phyloP scores from a whole-genome alignment of 2,888 invertebrate genomes.

The Gari tellinella region DNA sequence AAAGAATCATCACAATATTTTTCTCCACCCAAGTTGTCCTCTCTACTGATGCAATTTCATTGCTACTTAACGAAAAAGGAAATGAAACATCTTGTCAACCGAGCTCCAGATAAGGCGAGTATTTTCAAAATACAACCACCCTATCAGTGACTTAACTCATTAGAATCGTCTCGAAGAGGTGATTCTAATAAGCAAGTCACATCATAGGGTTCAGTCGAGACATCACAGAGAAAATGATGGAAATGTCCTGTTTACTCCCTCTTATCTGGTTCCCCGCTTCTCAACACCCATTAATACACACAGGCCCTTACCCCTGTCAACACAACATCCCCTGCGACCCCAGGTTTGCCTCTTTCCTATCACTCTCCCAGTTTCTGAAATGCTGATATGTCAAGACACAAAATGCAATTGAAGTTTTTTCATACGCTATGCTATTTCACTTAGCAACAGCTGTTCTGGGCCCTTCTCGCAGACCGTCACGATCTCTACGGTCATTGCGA shows the following conservation, averaged over 20 bases:
- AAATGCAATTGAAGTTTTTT: constrained; percentile 3
- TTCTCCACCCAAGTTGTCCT: too few species aligned
- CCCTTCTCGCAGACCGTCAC: constrained; percentile 39
- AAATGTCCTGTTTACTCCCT: too few species aligned
- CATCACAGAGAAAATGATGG: too few species aligned
- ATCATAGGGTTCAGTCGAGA: too few species aligned
- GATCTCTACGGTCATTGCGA: constrained; percentile 26
- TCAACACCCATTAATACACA: neutral
- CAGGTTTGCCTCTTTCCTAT: neutral
- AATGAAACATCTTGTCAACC: neutral
- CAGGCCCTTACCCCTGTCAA: neutral
- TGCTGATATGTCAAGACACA: constrained; percentile 58
- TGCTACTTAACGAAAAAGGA: constrained; percentile 3
- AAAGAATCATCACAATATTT: too few species aligned
- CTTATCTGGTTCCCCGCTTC: neutral
- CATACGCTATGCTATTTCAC: constrained; percentile 6
- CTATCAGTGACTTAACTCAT: too few species aligned
- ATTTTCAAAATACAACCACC: constrained; percentile 1
- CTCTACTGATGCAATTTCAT: constrained; percentile 20
- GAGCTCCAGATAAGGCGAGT: neutral
- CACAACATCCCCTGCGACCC: neutral
- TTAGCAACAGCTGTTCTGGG: constrained; percentile 40
- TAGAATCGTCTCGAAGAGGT: too few species aligned
- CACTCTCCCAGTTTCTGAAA: constrained; percentile 11
- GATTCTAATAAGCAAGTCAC: too few species aligned